Evolutionary conservation across 64 coral and sea anemone species (phyloP).

Genomic region (Catalaphyllia jardinei): DNA sequence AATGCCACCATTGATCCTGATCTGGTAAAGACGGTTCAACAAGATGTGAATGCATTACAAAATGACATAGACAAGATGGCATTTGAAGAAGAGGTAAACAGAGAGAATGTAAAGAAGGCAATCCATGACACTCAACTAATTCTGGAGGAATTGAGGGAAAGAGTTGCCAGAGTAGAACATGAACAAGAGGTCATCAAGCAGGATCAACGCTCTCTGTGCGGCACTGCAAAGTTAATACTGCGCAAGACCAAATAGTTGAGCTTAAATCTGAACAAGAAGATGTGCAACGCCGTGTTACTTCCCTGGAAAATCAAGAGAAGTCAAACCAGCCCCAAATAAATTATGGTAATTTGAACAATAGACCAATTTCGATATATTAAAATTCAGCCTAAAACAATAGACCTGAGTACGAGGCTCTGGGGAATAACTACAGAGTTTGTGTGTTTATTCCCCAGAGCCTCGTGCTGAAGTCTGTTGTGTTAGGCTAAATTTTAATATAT

Average conservation of each 20-base stretch:
- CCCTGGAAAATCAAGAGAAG: neutral
- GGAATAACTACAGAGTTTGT: too few species aligned
- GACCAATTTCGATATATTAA: too few species aligned
- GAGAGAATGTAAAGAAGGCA: neutral
- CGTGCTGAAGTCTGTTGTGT: too few species aligned
- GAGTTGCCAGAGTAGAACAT: neutral
- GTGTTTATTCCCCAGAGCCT: too few species aligned
- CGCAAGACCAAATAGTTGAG: constrained; percentile 6
- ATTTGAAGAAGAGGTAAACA: neutral
- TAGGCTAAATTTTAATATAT: too few species aligned
- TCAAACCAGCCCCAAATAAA: neutral
- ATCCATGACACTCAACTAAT: neutral
- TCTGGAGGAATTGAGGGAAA: neutral
- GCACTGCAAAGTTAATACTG: neutral
- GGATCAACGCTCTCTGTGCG: neutral
- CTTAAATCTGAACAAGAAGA: neutral
- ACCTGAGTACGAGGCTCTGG: too few species aligned
- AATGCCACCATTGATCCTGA: neutral
- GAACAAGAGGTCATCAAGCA: neutral
- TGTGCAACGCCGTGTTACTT: neutral
- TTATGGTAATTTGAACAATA: too few species aligned
- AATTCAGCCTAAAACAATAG: too few species aligned
- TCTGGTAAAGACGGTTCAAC: neutral
- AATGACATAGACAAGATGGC: constrained; percentile 18
- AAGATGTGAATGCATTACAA: neutral